A percentile compares a stretch with the other conserved stretches of the same genome.
phyloP scores from a whole-genome alignment of 2,797 vertebrate genomes.

The Myotis pilosus region DNA sequence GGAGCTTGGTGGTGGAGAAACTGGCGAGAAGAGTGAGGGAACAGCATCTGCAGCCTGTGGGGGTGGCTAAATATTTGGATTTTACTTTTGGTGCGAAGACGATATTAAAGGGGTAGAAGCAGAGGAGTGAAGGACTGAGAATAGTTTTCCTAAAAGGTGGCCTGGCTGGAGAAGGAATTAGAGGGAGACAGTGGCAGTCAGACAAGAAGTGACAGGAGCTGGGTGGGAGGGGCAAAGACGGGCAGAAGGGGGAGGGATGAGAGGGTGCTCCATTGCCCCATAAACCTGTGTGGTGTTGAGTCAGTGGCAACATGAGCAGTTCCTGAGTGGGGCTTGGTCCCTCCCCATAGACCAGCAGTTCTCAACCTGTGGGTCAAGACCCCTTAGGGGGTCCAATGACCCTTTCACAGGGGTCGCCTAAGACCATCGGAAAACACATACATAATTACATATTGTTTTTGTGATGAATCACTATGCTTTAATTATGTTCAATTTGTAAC shows the following conservation, averaged over 20 bases:
- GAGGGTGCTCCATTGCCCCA: too few species aligned
- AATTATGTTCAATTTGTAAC: too few species aligned
- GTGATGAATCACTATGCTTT: too few species aligned
- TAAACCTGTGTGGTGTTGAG: fast-evolving
- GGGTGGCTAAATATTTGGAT: neutral
- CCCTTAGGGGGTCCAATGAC: too few species aligned
- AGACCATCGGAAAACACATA: too few species aligned
- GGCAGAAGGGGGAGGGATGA: fast-evolving
- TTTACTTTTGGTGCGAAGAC: neutral
- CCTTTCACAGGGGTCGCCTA: too few species aligned
- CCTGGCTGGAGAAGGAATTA: neutral
- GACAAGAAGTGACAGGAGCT: neutral
- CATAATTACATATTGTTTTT: too few species aligned
- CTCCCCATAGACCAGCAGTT: too few species aligned
- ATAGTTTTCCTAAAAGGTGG: neutral
- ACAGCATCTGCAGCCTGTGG: neutral
- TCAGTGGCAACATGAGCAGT: fast-evolving
- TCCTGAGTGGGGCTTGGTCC: fast-evolving
- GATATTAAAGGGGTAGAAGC: neutral
- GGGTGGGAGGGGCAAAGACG: fast-evolving
- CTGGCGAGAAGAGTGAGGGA: neutral
- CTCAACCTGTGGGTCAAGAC: too few species aligned
- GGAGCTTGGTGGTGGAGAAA: neutral
- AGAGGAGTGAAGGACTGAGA: neutral
- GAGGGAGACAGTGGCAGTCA: neutral